Evolutionary conservation across 2,797 vertebrate species (phyloP).

Genomic region (Poecile montanus): DNA sequence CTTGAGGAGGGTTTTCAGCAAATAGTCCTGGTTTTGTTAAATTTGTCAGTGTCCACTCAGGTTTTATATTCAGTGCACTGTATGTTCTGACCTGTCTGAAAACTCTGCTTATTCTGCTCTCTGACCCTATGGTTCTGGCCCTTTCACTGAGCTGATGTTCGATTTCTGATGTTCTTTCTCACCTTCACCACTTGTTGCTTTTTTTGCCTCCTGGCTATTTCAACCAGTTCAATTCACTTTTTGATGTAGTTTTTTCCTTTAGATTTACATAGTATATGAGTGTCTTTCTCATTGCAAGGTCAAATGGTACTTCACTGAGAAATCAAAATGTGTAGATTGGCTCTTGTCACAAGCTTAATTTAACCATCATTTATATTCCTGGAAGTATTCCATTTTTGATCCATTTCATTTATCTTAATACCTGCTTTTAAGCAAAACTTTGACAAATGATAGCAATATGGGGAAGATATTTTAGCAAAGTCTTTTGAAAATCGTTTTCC

Average conservation of each 20-base stretch:
- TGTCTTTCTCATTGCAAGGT: background rate
- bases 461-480: background rate
- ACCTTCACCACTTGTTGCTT: background rate
- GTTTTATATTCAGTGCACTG: background rate
- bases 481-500: constrained; percentile 23
- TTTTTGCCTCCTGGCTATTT: background rate
- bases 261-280: background rate
- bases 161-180: background rate
- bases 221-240: background rate
- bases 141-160: background rate
- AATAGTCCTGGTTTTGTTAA: background rate
- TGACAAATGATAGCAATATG: constrained; percentile 3
- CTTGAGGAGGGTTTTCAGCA: background rate
- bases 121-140: background rate
- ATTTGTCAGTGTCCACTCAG: background rate
- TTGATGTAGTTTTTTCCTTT: background rate
- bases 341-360: constrained; percentile 8
- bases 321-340: background rate
- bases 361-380: constrained; percentile 5
- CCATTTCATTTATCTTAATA: constrained; percentile 14
- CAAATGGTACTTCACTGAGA: background rate
- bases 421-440: constrained; percentile 16
- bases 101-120: background rate
- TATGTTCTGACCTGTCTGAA: background rate
- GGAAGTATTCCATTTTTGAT: background rate